Base-by-base conservation (phyloP, 2,113 vertebrate species). In the Verasper variegatus region DNA sequence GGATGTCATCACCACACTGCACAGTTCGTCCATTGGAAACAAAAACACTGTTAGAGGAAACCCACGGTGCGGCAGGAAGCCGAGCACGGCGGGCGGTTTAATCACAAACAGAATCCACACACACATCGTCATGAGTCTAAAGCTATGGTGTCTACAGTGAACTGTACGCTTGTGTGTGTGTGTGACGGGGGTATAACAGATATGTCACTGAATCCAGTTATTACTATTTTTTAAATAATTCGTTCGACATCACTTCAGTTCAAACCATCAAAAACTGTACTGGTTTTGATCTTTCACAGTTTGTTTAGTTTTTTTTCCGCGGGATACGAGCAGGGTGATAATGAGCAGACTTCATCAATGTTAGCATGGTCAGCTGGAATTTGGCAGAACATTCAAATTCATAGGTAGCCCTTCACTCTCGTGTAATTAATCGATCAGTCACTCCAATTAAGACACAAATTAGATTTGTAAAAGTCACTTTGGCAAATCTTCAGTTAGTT, bases 1-100 rank as follows among this genome's bases (percentile, higher is more conserved):
- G 87, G 90, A 93, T 89, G 86, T 94, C 92, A 93, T 88, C 92
- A 92, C 91, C 90, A 93, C 91, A 93, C 76, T 66, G 71, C 57
- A 68, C 78, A 9, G 54, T 74, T 81, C 51, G 59, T 86, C 80
- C 75, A 59, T 61, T 81, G 71, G 67, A 82, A 86, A 86, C 61
- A 81, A 86, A 85, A 89, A 83, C 80, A 86, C 68, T 71, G 76
- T 88, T 49, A 66, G 81, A 82, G 70, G 65, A 74, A 66, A 75
- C 18, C 78, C 75, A 60, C 17, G 0, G 61, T 52, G 75, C 68
- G 31, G 73, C 47, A 37, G 86, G 80, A 82, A 66, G 68, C 76
- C 55, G 3, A 78, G 73, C 74, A 65, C 82, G 61, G 79, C 24
- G 84, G 83, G 83, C n/a, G 63, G 74, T 76, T 74, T 55, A 63